Percentiles rank a stretch among this genome's conserved stretches.
Evolutionary conservation across 2,113 vertebrate species (phyloP).

Genomic region (Oxygymnocypris stewartii): DNA sequence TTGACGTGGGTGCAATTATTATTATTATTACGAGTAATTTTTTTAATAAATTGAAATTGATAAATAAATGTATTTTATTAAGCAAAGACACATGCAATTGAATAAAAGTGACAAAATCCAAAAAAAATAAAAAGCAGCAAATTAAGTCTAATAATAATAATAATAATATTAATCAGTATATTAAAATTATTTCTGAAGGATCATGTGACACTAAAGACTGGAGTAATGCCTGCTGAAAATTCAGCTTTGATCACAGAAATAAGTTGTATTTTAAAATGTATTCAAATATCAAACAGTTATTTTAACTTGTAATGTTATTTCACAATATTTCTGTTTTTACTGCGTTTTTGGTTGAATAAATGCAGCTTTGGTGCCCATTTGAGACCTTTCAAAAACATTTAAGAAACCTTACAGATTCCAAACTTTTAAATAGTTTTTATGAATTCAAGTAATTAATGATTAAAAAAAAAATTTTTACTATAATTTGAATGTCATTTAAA

Average conservation of each 20-base stretch:
- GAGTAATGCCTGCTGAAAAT: background rate
- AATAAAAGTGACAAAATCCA: background rate
- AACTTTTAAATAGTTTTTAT: background rate
- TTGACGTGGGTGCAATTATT: background rate
- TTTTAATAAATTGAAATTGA: background rate
- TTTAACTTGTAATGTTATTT: no score
- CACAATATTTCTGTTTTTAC: no score
- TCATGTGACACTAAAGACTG: background rate
- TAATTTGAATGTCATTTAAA: background rate
- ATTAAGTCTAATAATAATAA: background rate
- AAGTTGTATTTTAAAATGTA: no score
- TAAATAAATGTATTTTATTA: background rate
- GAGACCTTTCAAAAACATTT: background rate
- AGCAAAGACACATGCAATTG: background rate
- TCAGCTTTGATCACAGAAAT: no score
- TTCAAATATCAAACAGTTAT: no score
- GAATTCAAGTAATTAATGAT: no score
- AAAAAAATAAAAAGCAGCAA: background rate
- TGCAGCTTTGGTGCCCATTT: background rate
- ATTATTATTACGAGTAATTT: background rate
- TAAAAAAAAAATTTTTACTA: background rate
- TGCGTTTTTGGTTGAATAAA: background rate
- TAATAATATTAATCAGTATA: background rate
- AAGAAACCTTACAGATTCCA: background rate
- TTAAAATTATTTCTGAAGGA: background rate